Evolutionary conservation across 2,888 invertebrate genomes (phyloP), one percentile per base, ranked within the genome.

Genomic region (Polydrusus tereticollis): DNA sequence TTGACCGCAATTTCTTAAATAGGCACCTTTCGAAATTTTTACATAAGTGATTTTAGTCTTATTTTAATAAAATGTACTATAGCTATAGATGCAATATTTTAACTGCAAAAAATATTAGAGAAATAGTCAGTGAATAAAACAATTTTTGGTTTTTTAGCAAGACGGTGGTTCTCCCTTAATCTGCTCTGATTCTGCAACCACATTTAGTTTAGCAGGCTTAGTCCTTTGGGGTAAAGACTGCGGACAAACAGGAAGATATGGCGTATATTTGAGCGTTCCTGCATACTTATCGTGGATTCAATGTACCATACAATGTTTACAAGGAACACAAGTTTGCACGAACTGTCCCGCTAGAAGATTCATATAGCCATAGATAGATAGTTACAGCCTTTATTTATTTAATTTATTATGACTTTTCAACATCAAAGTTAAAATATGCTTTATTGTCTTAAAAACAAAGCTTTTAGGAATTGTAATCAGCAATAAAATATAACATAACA

Each of bases 191-290:
- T 23, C 62, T 10, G 68, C 73, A 6, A 84, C 89, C 0, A 86
- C 86, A 63, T 92, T 89, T 88, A 86, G 87, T 69, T 86, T 92
- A 1, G 89, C 88, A 8, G 93, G 93, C 0, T 83, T 93, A 74
- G 92, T 93, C 0, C 84, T 91, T 20, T 92, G 92, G 92, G 92
- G 92, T 0, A 89, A 92, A 21, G 91, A 91, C 45, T 93, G 93
- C 76, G 94, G 92, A 0, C 86, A 85, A 74, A 82, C 88, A 0
- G 90, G 90, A 69, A 89, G 94, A 10, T 92, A 94, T 0, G 94
- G 91, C 0, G 93, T 92, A 21, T 94, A 94, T 81, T 91, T 92
- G 33, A 93, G 93, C 80, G 87, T 94, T 1, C 89, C 89, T 2
- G 89, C 88, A 8, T 89, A 90, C 74, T 80, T 90, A 55, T 85